phyloP scores from a whole-genome alignment of 2,888 invertebrate genomes.

The Nemurella pictetii region DNA sequence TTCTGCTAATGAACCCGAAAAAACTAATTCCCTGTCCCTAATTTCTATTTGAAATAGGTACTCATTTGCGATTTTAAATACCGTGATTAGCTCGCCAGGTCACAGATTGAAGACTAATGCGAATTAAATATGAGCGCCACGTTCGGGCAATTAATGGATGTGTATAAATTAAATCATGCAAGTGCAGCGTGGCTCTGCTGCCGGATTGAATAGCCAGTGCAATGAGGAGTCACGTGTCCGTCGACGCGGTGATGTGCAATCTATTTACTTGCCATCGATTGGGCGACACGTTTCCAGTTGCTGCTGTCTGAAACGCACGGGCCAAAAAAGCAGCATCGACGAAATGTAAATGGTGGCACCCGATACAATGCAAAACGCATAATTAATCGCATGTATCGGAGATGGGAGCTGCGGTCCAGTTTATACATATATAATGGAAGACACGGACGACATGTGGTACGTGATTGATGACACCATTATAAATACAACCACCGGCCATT shows the following conservation, averaged over 20 bases:
- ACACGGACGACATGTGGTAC: background rate
- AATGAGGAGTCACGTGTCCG: background rate
- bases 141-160: background rate
- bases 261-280: background rate
- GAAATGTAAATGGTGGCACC: background rate
- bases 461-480: conserved; percentile 10
- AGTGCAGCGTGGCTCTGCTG: background rate
- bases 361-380: background rate
- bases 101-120: background rate
- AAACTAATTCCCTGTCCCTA: background rate
- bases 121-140: background rate
- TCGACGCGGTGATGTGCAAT: background rate
- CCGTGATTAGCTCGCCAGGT: background rate
- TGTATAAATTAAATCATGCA: background rate
- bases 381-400: conserved; percentile 6
- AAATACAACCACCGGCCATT: background rate
- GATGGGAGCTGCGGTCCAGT: background rate
- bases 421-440: conserved; percentile 13
- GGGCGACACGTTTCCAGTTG: background rate
- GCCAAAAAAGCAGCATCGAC: background rate
- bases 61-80: background rate
- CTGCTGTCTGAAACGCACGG: background rate
- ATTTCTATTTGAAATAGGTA: background rate
- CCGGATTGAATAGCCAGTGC: background rate
- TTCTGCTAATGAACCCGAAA: background rate